These are phyloP conservation scores for Ctenopoma kingsleyae DNA, from an alignment of 2,797 vertebrate genomes.

Conservation along the genomic window DNA sequence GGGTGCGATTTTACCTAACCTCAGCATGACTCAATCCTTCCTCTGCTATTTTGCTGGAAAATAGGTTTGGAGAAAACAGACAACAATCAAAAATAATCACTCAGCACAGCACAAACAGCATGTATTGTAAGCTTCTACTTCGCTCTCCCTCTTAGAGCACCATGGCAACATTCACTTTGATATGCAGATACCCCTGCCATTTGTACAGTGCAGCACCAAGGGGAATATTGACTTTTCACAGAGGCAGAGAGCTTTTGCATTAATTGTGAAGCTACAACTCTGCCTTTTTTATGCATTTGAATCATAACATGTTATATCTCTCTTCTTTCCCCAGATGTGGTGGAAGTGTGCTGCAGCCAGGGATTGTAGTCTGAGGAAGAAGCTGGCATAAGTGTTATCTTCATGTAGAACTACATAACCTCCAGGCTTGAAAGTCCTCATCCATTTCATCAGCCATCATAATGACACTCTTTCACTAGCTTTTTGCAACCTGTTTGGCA, in stretches of 20 bases:
- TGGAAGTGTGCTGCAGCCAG: constrained; percentile 39
- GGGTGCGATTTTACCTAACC: constrained; percentile 50
- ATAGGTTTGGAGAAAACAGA: constrained; percentile 28
- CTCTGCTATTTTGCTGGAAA: constrained; percentile 44
- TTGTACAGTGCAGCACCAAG: constrained; percentile 58
- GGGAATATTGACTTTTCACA: constrained; percentile 78
- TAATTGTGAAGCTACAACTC: constrained; percentile 62
- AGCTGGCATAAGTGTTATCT: constrained; percentile 13
- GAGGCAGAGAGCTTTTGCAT: constrained; percentile 59
- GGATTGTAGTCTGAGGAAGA: constrained; percentile 36
- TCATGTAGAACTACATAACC: constrained; percentile 41
- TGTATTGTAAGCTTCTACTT: constrained; percentile 49
- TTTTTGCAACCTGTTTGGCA: constrained; percentile 7
- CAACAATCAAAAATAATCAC: constrained; percentile 67
- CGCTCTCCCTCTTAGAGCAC: constrained; percentile 45
- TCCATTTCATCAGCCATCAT: constrained; percentile 14
- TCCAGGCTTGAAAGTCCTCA: constrained; percentile 14
- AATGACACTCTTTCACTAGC: constrained; percentile 47
- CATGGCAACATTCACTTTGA: constrained; percentile 80
- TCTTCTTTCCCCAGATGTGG: constrained; percentile 71
- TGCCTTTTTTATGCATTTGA: constrained; percentile 36
- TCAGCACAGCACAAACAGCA: constrained; percentile 54
- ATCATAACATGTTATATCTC: constrained; percentile 38
- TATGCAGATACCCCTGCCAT: constrained; percentile 77
- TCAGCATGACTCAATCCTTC: constrained; percentile 62